Base-by-base conservation (phyloP, 1,140 invertebrate genomes). In the Ips typographus region DNA sequence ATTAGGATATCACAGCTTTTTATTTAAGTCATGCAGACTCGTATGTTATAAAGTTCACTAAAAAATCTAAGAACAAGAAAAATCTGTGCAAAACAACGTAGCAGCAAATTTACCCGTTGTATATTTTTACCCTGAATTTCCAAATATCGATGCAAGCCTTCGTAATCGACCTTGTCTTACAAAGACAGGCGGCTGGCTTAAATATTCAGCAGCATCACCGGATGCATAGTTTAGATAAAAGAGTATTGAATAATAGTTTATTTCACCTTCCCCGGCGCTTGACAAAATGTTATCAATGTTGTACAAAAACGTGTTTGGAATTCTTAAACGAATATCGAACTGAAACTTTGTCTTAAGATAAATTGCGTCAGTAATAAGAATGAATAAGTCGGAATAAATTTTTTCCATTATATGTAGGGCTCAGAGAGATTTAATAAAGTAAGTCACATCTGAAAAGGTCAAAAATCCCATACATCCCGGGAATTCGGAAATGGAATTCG, bases 401-500 rank as follows among this genome's bases (percentile, higher is more conserved):
- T 37, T 7, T 56, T 2, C 47, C 4, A 2, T 49, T 4, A 2
- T 49, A n/a, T 49, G 8, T 49, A 49, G 2, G 22, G 22, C 22
- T 22, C 22, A 22, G 22, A 22, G 22, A 56, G 42, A 41, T 8
- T 59, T n/a, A 59, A 59, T 40, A 59, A 59, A 59, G 42, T 59
- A 59, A 55, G 52, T 55, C 40, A 59, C 40, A 59, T 59, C 39
- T 41, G 39, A 6, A 41, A n/a, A n/a, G 41, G 40, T 61, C 38
- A 44, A 7, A 47, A 47, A 47, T 47, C 59, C 4, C 59, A 47
- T 61, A 38, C 44, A 61, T 58, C 56, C 40, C 40, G 56, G 56
- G 56, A 37, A 58, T 40, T 58, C 56, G 56, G 43, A 61, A 61
- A 61, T 61, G 43, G 43, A 61, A 61, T 44, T 61, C 59, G n/a